Evolutionary conservation across 1,140 invertebrate species (phyloP).

Genomic region (Drosophila subpulchrella): DNA sequence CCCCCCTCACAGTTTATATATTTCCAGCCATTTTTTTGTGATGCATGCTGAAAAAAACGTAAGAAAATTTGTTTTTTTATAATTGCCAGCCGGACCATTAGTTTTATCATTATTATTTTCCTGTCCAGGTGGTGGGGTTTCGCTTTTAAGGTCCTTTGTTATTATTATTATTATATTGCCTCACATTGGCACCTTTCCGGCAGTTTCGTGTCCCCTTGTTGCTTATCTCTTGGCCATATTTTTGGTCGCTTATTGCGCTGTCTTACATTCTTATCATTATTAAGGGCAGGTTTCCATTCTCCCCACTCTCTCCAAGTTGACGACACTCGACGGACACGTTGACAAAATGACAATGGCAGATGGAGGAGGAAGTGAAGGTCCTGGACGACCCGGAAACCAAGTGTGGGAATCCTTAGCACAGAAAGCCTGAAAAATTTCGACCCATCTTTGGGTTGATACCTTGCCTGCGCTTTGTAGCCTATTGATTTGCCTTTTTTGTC

Average conservation of each 20-base stretch:
- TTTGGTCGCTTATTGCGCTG: conserved; percentile 74
- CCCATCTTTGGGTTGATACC: conserved; percentile 46
- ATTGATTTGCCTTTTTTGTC: conserved; percentile 68
- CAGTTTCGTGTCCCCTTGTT: conserved; percentile 28
- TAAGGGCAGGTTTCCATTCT: conserved; percentile 31
- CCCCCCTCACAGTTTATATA: conserved; percentile 49
- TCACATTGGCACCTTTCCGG: conserved; percentile 70
- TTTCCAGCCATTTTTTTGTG: conserved; percentile 33
- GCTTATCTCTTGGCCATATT: conserved; percentile 68
- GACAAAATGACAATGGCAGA: conserved; percentile 75
- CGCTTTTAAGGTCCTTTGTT: neutral
- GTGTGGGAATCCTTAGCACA: conserved; percentile 4
- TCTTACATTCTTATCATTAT: conserved; percentile 79
- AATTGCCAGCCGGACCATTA: conserved; percentile 72
- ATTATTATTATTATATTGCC: conserved; percentile 62
- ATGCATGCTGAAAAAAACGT: conserved; percentile 28
- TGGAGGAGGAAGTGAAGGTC: neutral
- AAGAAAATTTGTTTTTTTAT: conserved; percentile 64
- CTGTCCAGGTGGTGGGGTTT: neutral
- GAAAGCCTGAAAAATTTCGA: conserved; percentile 50
- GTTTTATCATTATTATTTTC: conserved; percentile 68
- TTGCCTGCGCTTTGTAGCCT: conserved; percentile 43
- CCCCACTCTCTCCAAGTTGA: conserved; percentile 29
- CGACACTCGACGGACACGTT: conserved; percentile 75
- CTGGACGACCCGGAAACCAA: conserved; percentile 8